phyloP scores from a whole-genome alignment of 2,113 vertebrate genomes.

The Ceyx cyanopectus region DNA sequence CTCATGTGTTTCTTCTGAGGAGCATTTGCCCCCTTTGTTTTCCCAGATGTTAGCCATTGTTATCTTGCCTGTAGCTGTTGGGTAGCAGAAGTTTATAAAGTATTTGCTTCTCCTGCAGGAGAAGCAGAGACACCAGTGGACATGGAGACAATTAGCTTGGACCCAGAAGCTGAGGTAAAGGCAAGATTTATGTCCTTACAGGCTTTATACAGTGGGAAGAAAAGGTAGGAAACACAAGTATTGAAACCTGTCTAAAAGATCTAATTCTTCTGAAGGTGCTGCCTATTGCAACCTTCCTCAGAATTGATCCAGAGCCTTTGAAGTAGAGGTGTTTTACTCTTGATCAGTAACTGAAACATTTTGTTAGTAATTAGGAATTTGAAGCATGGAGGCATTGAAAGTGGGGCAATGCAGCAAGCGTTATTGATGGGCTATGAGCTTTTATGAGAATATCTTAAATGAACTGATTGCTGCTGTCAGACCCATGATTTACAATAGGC shows the following conservation, averaged over 20 bases:
- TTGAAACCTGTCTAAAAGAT: neutral
- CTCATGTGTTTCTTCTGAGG: neutral
- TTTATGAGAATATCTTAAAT: neutral
- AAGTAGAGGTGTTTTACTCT: neutral
- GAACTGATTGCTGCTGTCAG: neutral
- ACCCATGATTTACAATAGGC: neutral
- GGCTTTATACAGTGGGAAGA: neutral
- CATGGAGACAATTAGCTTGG: conserved; percentile 94
- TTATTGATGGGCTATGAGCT: rapidly evolving
- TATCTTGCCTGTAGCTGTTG: neutral
- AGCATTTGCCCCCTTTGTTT: neutral
- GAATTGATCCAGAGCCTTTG: neutral
- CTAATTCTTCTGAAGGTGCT: neutral
- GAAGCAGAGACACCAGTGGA: conserved; percentile 93
- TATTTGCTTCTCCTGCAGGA: conserved; percentile 70
- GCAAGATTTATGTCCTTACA: conserved; percentile 9
- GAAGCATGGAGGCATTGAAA: neutral
- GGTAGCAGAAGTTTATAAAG: neutral
- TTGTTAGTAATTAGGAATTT: neutral
- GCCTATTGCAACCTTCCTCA: neutral
- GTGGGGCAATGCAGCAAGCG: neutral
- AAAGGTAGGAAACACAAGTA: neutral
- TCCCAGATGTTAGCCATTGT: neutral
- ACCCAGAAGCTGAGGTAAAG: conserved; percentile 94
- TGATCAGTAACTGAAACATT: neutral